Evolutionary conservation across 2,888 invertebrate genomes (phyloP).

Genomic region (Metellina segmentata): DNA sequence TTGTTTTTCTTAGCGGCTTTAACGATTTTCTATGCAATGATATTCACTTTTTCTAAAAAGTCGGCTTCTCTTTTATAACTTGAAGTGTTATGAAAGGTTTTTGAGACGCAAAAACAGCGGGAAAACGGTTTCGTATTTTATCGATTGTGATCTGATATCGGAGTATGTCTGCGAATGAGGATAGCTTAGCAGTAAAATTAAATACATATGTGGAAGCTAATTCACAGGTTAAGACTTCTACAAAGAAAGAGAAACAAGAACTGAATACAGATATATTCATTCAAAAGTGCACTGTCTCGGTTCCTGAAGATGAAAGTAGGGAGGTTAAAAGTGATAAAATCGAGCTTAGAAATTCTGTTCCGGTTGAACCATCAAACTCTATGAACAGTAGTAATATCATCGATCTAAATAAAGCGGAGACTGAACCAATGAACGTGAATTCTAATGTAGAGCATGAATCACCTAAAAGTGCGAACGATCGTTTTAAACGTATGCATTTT

Average conservation of each 20-base stretch:
- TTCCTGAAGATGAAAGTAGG: constrained; percentile 46
- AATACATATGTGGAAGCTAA: constrained; percentile 35
- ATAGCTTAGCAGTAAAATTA: constrained; percentile 50
- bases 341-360: constrained; percentile 43
- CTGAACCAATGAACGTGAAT: constrained; percentile 16
- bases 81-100: not conserved
- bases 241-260: constrained; percentile 7
- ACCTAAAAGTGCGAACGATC: constrained; percentile 28
- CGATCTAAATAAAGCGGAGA: constrained; percentile 19
- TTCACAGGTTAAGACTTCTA: not conserved
- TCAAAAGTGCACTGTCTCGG: constrained; percentile 41
- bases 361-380: constrained; percentile 17
- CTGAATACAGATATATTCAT: constrained; percentile 26
- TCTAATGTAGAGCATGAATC: not conserved
- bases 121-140: not conserved
- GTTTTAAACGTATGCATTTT: constrained; percentile 48
- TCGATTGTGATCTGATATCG: constrained; percentile 24
- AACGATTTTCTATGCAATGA: constrained; percentile 22
- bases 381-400: constrained; percentile 15
- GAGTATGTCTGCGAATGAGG: constrained; percentile 61
- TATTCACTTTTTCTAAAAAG: not conserved
- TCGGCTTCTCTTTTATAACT: constrained; percentile 8
- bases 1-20: constrained; percentile 31
- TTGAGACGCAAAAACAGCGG: not conserved
- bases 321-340: constrained; percentile 54